phyloP scores from a whole-genome alignment of 2,113 vertebrate genomes.

The Pseudorasbora parva region DNA sequence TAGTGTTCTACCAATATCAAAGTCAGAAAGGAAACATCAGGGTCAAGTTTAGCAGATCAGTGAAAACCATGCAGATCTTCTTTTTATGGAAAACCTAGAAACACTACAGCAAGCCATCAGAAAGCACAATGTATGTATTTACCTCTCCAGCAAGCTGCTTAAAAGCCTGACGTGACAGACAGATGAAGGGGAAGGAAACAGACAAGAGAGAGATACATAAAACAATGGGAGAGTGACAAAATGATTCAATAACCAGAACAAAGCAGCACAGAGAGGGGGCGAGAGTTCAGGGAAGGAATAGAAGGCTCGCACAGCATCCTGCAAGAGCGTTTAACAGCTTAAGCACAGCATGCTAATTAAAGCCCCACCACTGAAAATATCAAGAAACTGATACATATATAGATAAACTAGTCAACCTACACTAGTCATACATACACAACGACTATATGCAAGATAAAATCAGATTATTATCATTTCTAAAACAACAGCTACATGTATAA shows the following conservation, averaged over 20 bases:
- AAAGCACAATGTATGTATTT: constrained; percentile 59
- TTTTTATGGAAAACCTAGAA: constrained; percentile 39
- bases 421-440: neutral
- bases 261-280: constrained; percentile 24
- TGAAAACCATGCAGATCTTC: neutral
- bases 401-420: neutral
- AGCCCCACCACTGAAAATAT: neutral
- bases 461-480: neutral
- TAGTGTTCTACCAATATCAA: constrained; percentile 29
- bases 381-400: neutral
- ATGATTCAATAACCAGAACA: constrained; percentile 48
- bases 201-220: constrained; percentile 50
- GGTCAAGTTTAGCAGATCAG: neutral
- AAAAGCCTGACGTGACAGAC: constrained; percentile 61
- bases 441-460: neutral
- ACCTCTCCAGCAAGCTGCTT: constrained; percentile 68
- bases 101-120: constrained; percentile 47
- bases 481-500: neutral
- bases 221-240: constrained; percentile 57
- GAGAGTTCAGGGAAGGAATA: constrained; percentile 35
- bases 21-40: constrained; percentile 43
- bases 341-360: constrained; percentile 1
- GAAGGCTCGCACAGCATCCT: neutral
- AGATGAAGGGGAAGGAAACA: constrained; percentile 48
- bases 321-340: neutral